Evolutionary conservation across 2,888 invertebrate species (phyloP).

Genomic region (Amblyjoppa fuscipennis): DNA sequence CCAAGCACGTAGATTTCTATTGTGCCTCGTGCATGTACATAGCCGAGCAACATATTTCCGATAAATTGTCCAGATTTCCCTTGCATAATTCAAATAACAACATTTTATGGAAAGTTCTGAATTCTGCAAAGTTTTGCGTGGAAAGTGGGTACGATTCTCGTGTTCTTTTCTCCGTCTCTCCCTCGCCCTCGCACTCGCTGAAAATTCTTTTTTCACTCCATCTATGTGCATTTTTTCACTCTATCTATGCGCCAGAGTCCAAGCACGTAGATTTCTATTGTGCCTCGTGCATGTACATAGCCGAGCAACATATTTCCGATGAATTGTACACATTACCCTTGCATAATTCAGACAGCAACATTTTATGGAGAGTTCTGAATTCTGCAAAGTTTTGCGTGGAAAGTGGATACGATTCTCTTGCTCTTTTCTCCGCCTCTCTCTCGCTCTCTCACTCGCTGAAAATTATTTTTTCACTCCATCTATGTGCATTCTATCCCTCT

Average conservation of each 20-base stretch:
- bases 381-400: not conserved
- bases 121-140: not conserved
- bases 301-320: constrained; percentile 5
- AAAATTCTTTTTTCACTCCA: constrained; percentile 11
- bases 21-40: not conserved
- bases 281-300: not conserved
- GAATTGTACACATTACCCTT: not conserved
- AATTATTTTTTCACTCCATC: not conserved
- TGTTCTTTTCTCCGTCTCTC: not conserved
- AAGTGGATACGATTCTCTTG: not conserved
- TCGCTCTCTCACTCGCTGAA: not conserved
- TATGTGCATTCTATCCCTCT: not conserved
- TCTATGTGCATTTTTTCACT: not conserved
- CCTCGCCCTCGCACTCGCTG: not conserved
- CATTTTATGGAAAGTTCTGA: not conserved
- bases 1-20: not conserved
- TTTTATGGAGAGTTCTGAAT: constrained; percentile 7
- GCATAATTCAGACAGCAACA: constrained; percentile 5
- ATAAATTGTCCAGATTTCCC: not conserved
- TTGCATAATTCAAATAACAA: constrained; percentile 1
- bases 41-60: constrained; percentile 2
- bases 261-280: not conserved
- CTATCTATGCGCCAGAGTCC: not conserved
- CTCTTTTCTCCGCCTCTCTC: not conserved
- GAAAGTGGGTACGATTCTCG: not conserved